phyloP scores from a whole-genome alignment of 2,113 vertebrate species.

The Ptyas mucosa region DNA sequence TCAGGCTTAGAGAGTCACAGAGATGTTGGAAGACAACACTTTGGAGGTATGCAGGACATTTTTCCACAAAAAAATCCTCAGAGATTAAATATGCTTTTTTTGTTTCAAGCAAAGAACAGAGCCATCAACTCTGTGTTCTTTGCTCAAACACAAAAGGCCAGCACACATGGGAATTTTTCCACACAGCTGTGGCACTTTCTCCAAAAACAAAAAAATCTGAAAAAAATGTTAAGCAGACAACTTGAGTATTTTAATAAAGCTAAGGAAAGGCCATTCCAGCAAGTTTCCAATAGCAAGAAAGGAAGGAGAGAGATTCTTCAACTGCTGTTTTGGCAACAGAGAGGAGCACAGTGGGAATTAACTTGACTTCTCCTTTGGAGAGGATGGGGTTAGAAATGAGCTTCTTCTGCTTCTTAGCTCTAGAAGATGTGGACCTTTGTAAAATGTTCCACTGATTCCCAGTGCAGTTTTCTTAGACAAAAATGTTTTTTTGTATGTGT shows the following conservation, averaged over 20 bases:
- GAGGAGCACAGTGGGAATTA: not conserved
- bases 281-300: not conserved
- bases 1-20: not conserved
- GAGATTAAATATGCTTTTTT: not conserved
- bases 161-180: not conserved
- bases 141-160: not conserved
- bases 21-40: not conserved
- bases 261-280: not conserved
- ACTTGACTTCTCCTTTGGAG: not conserved
- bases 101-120: not conserved
- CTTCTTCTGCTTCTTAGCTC: not conserved
- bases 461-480: not conserved
- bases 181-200: not conserved
- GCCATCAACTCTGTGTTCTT: not conserved
- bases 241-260: not conserved
- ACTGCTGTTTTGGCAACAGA: not conserved
- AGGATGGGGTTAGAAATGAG: not conserved
- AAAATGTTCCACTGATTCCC: not conserved
- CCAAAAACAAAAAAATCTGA: not conserved
- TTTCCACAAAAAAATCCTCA: not conserved
- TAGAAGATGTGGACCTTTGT: not conserved
- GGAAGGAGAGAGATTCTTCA: not conserved
- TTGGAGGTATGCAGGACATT: not conserved
- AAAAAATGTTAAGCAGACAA: not conserved
- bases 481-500: not conserved